Percentiles rank a stretch among this genome's conserved stretches.
These are phyloP conservation scores for Andrena praecox DNA, from an alignment of 2,888 invertebrate genomes.

Conservation along the genomic window DNA sequence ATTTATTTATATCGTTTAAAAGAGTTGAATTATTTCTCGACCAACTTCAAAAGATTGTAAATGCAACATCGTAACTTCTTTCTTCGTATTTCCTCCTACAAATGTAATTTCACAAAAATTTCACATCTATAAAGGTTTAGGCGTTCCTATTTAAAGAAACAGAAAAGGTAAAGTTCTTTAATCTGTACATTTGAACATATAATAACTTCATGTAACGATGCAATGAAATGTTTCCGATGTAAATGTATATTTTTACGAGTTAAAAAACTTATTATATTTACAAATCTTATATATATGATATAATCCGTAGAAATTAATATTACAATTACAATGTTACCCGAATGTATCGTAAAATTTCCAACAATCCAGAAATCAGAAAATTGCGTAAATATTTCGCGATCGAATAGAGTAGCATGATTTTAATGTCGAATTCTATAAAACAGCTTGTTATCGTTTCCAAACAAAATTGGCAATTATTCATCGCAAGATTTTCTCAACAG, in stretches of 20 bases:
- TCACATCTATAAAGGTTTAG: slow-evolving; percentile 45
- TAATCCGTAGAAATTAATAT: slow-evolving; percentile 41
- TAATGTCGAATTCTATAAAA: slow-evolving; percentile 10
- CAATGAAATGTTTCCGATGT: slow-evolving; percentile 31
- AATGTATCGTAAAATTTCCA: slow-evolving; percentile 48
- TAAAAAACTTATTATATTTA: slow-evolving; percentile 53
- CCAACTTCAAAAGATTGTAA: slow-evolving; percentile 66
- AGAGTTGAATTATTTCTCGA: slow-evolving; percentile 64
- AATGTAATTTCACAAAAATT: slow-evolving; percentile 62
- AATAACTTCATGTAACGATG: slow-evolving; percentile 37
- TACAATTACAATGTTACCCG: slow-evolving; percentile 46
- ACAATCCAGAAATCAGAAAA: slow-evolving; percentile 41
- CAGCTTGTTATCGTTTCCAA: slow-evolving; percentile 37
- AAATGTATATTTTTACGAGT: slow-evolving; percentile 40
- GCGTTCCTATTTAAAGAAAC: slow-evolving; percentile 52
- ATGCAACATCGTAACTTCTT: slow-evolving; percentile 71
- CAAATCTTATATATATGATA: slow-evolving; percentile 37
- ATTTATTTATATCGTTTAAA: slow-evolving; percentile 20
- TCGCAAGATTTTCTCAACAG: slow-evolving; percentile 51
- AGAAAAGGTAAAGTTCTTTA: slow-evolving; percentile 37
- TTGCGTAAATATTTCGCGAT: slow-evolving; percentile 24
- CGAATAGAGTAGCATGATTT: slow-evolving; percentile 31
- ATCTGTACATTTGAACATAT: slow-evolving; percentile 37
- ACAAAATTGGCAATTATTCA: slow-evolving; percentile 52
- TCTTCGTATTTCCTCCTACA: slow-evolving; percentile 61